phyloP scores from a whole-genome alignment of 2,888 invertebrate species.

The Prosopocoilus inquinatus region DNA sequence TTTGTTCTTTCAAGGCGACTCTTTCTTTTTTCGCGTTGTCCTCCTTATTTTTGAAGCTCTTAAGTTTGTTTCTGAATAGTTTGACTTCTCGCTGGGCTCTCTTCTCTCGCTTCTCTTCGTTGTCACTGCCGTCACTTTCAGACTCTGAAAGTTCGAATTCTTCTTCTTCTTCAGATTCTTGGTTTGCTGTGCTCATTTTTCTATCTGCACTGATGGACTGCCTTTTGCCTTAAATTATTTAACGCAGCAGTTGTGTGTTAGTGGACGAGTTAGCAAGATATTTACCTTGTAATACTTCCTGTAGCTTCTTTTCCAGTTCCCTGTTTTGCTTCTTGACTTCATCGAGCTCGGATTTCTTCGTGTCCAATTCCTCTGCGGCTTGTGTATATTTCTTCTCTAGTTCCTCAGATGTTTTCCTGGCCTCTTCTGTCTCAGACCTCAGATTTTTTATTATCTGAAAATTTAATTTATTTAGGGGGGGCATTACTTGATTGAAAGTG shows the following conservation, averaged over 20 bases:
- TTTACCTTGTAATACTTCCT: constrained; percentile 58
- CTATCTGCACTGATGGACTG: constrained; percentile 44
- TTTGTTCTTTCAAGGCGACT: constrained; percentile 71
- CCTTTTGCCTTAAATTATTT: constrained; percentile 35
- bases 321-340: constrained; percentile 76
- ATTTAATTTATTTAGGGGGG: neutral
- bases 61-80: constrained; percentile 57
- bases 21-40: constrained; percentile 76
- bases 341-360: constrained; percentile 72
- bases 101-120: constrained; percentile 60
- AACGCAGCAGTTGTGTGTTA: constrained; percentile 4
- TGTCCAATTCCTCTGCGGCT: constrained; percentile 74
- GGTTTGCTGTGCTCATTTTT: constrained; percentile 53
- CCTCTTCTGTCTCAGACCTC: constrained; percentile 73
- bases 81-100: constrained; percentile 68
- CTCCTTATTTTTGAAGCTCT: constrained; percentile 62
- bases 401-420: constrained; percentile 75
- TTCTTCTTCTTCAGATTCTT: constrained; percentile 55
- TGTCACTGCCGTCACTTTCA: constrained; percentile 65
- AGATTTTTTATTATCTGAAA: constrained; percentile 61
- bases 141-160: constrained; percentile 62
- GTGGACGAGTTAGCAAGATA: neutral
- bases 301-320: constrained; percentile 73
- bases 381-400: constrained; percentile 77
- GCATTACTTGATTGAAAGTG: neutral